Evolutionary conservation across 1,140 invertebrate species (phyloP).

Genomic region (Drosophila parabipectinata): DNA sequence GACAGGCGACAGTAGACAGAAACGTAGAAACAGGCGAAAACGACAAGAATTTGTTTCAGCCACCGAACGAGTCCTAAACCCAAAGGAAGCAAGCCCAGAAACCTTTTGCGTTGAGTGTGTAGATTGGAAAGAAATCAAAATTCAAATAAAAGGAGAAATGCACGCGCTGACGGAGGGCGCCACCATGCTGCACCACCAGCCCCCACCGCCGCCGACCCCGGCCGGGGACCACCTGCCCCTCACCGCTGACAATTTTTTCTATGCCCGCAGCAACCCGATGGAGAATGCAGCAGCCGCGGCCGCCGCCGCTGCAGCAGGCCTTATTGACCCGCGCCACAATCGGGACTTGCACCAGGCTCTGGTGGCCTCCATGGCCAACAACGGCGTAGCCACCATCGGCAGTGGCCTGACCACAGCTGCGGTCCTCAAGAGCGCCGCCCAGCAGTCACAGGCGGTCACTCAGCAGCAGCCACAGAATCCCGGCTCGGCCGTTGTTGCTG

Average conservation of each 20-base stretch:
- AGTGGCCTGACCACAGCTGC: conserved; percentile 74
- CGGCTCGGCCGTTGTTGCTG: conserved; percentile 19
- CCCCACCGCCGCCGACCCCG: conserved; percentile 35
- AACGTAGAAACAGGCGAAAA: conserved; percentile 1
- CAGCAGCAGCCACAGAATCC: conserved; percentile 60
- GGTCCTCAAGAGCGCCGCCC: conserved; percentile 73
- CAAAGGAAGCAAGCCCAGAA: conserved; percentile 2
- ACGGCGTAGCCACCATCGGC: conserved; percentile 78
- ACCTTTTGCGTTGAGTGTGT: neutral
- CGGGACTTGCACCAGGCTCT: conserved; percentile 87
- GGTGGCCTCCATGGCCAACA: conserved; percentile 85
- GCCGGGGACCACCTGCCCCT: conserved; percentile 50
- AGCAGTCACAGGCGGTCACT: conserved; percentile 29
- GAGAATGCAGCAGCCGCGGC: conserved; percentile 85
- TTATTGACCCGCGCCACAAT: conserved; percentile 86
- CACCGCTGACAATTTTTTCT: conserved; percentile 68
- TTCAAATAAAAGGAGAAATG: conserved; percentile 78
- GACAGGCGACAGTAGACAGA: neutral
- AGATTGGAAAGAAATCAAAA: conserved; percentile 52
- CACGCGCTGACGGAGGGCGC: conserved; percentile 76
- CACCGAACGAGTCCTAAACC: conserved; percentile 6
- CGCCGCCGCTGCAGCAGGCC: conserved; percentile 77
- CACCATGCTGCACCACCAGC: conserved; percentile 76
- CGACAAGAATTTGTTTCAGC: neutral
- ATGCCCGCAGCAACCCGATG: conserved; percentile 85